Evolutionary conservation across 2,797 vertebrate species (phyloP).

Genomic region (Sebastes matsubarae): DNA sequence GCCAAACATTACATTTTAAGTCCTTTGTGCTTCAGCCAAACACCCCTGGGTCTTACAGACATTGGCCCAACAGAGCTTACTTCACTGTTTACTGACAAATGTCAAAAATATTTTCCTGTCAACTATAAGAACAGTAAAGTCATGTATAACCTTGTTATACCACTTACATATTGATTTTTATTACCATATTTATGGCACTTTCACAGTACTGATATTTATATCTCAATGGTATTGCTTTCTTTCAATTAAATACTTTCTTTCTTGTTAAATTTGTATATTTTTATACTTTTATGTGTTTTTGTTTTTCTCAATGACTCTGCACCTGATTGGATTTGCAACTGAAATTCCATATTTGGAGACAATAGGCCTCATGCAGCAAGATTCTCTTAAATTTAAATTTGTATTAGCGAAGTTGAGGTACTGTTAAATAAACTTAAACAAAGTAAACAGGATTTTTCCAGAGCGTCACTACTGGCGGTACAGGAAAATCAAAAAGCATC

Average conservation of each 20-base stretch:
- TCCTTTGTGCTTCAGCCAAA: slow-evolving; percentile 3
- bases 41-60: not conserved
- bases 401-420: too few species aligned
- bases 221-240: not conserved
- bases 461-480: too few species aligned
- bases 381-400: not conserved
- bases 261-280: not conserved
- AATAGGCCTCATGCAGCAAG: not conserved
- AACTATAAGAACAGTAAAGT: not conserved
- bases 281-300: not conserved
- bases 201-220: not conserved
- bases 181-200: not conserved
- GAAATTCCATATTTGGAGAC: not conserved
- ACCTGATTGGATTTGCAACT: not conserved
- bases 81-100: slow-evolving; percentile 24
- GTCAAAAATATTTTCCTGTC: slow-evolving; percentile 15
- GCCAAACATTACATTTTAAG: slow-evolving; percentile 15
- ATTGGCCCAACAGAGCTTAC: not conserved
- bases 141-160: not conserved
- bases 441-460: too few species aligned
- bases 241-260: not conserved
- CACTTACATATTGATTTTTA: not conserved
- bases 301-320: not conserved
- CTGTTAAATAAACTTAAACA: too few species aligned
- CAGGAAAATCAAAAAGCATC: too few species aligned